Evolutionary conservation across 1,140 invertebrate genomes (phyloP).

Genomic region (Drosophila paulistorum): DNA sequence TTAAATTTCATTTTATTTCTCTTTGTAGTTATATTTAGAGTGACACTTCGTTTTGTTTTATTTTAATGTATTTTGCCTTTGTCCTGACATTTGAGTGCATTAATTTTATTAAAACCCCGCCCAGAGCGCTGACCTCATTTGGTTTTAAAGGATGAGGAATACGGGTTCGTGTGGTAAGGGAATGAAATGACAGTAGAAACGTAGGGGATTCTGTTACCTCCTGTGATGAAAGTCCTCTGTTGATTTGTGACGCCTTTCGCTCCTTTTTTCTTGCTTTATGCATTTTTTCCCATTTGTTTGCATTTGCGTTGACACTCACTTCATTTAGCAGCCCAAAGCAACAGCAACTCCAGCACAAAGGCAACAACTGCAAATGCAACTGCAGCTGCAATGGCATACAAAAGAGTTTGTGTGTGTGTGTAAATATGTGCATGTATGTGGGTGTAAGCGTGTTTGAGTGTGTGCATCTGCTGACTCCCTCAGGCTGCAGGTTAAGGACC

Average conservation of each 20-base stretch:
- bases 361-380: slow-evolving; percentile 22
- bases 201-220: slow-evolving; percentile 55
- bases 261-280: slow-evolving; percentile 46
- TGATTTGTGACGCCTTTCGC: slow-evolving; percentile 63
- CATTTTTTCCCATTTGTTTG: slow-evolving; percentile 65
- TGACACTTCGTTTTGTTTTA: slow-evolving; percentile 14
- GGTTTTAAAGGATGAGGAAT: slow-evolving; percentile 23
- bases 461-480: slow-evolving; percentile 49
- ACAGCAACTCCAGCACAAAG: slow-evolving; percentile 28
- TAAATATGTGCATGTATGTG: not conserved
- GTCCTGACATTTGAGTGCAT: slow-evolving; percentile 42
- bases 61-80: slow-evolving; percentile 12
- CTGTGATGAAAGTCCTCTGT: slow-evolving; percentile 51
- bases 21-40: slow-evolving; percentile 12
- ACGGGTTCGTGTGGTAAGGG: not conserved
- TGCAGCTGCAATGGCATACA: slow-evolving; percentile 18
- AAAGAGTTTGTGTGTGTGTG: slow-evolving; percentile 12
- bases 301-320: slow-evolving; percentile 78
- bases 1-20: not conserved
- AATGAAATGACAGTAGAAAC: not conserved
- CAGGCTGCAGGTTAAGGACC: slow-evolving; percentile 76
- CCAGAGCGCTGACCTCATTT: slow-evolving; percentile 9
- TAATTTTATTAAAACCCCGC: slow-evolving; percentile 53
- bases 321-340: slow-evolving; percentile 66
- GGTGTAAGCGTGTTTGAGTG: slow-evolving; percentile 10